These are phyloP conservation scores for Mechanitis mazaeus DNA, from an alignment of 2,888 invertebrate species.

Conservation along the genomic window DNA sequence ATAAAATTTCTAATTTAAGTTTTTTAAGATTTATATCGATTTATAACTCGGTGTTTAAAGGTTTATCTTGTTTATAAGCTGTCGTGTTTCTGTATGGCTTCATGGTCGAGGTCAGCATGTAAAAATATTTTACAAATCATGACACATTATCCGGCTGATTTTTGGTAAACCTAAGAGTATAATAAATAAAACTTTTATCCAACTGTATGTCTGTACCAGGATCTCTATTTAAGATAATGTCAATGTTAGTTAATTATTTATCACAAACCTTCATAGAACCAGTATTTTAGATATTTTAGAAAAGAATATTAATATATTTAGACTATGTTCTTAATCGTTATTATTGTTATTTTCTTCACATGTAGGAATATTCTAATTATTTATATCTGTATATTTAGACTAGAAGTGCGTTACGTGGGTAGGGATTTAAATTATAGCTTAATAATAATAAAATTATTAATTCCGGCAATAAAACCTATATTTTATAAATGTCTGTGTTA, in stretches of 20 bases:
- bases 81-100: constrained; percentile 45
- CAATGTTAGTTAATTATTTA: background rate
- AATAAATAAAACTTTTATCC: no score
- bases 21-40: no score
- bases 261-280: background rate
- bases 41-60: constrained; percentile 12
- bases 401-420: constrained; percentile 29
- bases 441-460: constrained; percentile 8
- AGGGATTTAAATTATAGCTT: constrained; percentile 10
- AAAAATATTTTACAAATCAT: no score
- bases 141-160: no score
- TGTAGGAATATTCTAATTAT: constrained; percentile 25
- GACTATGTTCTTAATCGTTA: background rate
- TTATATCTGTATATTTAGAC: constrained; percentile 46
- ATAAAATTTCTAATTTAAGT: no score
- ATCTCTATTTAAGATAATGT: background rate
- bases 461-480: background rate
- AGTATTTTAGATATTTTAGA: constrained; percentile 4
- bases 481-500: no score
- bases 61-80: constrained; percentile 9
- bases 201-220: background rate
- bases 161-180: no score
- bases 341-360: background rate
- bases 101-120: constrained; percentile 43
- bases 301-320: background rate